phyloP scores from a whole-genome alignment of 2,113 vertebrate species.

The Australoheros scitulus region DNA sequence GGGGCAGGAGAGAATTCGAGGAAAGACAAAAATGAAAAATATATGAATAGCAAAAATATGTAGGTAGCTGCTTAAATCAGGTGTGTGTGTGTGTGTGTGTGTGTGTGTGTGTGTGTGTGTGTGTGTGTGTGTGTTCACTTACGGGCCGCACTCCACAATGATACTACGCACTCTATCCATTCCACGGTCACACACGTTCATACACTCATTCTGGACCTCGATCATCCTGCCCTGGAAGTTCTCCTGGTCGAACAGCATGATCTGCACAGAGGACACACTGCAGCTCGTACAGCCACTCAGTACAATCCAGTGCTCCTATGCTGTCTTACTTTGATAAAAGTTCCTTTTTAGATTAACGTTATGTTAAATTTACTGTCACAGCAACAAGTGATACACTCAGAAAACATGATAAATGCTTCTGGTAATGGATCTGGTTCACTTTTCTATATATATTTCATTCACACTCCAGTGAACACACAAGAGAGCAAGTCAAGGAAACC shows the following conservation, averaged over 20 bases:
- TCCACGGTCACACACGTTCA: slow-evolving; percentile 89
- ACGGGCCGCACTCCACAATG: slow-evolving; percentile 92
- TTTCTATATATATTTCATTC: no score
- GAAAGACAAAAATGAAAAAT: neutral
- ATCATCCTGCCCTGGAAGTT: slow-evolving; percentile 93
- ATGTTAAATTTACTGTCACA: no score
- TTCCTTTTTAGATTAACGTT: neutral
- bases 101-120: neutral
- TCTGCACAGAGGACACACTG: slow-evolving; percentile 69
- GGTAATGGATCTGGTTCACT: no score
- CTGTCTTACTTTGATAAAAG: neutral
- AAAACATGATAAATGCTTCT: neutral
- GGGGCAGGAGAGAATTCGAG: slow-evolving; percentile 42
- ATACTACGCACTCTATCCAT: slow-evolving; percentile 91
- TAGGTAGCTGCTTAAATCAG: neutral
- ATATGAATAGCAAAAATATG: neutral
- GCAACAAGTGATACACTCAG: neutral
- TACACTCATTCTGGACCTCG: slow-evolving; percentile 89
- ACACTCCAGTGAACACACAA: no score
- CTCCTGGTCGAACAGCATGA: slow-evolving; percentile 92
- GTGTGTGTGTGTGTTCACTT: slow-evolving; percentile 75
- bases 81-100: slow-evolving; percentile 1
- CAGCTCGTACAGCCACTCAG: neutral
- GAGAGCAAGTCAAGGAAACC: no score
- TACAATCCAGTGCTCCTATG: neutral